phyloP scores from a whole-genome alignment of 2,888 invertebrate genomes.

The Lepidonotus clava region DNA sequence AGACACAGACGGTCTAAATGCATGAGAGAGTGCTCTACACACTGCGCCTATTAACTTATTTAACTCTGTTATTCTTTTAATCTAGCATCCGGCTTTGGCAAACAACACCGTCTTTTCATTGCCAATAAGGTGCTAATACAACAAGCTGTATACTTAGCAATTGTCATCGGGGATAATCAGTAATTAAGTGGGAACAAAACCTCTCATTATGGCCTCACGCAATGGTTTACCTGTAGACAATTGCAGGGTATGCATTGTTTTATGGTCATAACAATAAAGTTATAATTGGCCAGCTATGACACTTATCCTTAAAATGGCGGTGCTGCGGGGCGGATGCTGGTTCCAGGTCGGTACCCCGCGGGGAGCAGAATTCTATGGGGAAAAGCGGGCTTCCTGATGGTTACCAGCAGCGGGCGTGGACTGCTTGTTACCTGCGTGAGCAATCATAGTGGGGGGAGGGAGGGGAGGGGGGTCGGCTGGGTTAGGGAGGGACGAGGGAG shows the following conservation, averaged over 20 bases:
- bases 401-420: not conserved
- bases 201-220: not conserved
- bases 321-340: no score
- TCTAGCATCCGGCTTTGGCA: not conserved
- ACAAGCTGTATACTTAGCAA: not conserved
- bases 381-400: not conserved
- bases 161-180: not conserved
- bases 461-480: no score
- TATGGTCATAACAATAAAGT: not conserved
- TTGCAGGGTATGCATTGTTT: no score
- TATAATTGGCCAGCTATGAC: not conserved
- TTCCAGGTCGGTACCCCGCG: not conserved
- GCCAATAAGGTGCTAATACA: constrained; percentile 5
- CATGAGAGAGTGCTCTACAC: no score
- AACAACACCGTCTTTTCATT: not conserved
- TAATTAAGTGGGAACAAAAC: not conserved
- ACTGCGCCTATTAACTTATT: no score
- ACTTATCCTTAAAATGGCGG: not conserved
- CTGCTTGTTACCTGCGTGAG: no score
- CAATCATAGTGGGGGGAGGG: no score
- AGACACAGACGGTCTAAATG: no score
- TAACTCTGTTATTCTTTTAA: not conserved
- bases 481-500: no score
- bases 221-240: no score
- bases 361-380: no score